Percentiles rank a stretch among this genome's conserved stretches.
Evolutionary conservation across 2,113 vertebrate species (phyloP).

Genomic region (Cromileptes altivelis): DNA sequence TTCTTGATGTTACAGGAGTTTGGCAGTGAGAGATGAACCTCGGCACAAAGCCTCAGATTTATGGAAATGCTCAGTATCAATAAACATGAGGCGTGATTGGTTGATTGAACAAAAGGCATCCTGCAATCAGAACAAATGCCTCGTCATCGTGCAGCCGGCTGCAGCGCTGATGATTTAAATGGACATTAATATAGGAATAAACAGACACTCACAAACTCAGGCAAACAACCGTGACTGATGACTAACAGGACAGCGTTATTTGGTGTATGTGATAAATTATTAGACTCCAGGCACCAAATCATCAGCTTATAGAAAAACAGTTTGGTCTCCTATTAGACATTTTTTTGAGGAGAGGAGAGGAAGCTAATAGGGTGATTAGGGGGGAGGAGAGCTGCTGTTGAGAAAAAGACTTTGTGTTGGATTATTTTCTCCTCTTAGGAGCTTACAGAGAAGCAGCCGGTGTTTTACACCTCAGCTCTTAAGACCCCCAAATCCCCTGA

Average conservation of each 20-base stretch:
- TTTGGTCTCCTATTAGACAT: not conserved
- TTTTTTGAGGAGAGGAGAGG: constrained; percentile 16
- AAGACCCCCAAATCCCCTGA: constrained; percentile 75
- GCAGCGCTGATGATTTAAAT: constrained; percentile 20
- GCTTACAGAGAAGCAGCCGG: constrained; percentile 69
- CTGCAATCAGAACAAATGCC: constrained; percentile 30
- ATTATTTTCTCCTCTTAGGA: constrained; percentile 74
- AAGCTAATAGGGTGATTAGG: constrained; percentile 67
- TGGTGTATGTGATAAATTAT: constrained; percentile 11
- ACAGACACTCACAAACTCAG: not conserved
- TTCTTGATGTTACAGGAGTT: constrained; percentile 23
- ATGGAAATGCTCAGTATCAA: constrained; percentile 41
- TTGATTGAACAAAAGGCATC: constrained; percentile 34
- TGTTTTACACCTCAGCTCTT: constrained; percentile 77
- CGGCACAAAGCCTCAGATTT: constrained; percentile 16
- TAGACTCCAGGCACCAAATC: not conserved
- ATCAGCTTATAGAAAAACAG: not conserved
- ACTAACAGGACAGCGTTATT: constrained; percentile 9
- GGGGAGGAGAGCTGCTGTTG: constrained; percentile 69
- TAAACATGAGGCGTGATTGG: constrained; percentile 41
- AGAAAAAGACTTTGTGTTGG: constrained; percentile 76
- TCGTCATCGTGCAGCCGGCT: not conserved
- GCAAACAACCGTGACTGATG: constrained; percentile 16
- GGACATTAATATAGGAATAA: constrained; percentile 30
- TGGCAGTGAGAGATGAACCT: not conserved